Conservation (phyloP, 1,140 invertebrate genomes). For the Aphidius ervi region DNA sequence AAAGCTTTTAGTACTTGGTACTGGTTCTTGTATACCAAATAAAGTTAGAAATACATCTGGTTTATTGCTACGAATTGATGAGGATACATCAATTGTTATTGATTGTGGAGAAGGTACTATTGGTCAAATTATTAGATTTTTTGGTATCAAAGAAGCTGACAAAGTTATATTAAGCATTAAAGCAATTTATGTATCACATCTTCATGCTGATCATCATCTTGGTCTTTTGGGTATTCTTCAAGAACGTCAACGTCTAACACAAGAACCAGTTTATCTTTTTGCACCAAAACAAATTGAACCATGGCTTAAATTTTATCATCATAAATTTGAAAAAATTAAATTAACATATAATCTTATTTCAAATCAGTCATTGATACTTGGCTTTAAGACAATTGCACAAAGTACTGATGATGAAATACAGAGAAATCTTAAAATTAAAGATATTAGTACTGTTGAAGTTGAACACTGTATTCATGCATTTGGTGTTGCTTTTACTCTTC, state of each 20-base stretch:
- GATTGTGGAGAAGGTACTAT: slow-evolving; percentile 95
- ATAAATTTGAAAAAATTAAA: slow-evolving; percentile 65
- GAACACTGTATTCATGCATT: slow-evolving; percentile 80
- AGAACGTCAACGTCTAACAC: slow-evolving; percentile 55
- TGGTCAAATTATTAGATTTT: slow-evolving; percentile 80
- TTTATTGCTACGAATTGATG: slow-evolving; percentile 72
- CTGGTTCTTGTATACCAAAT: slow-evolving; percentile 88
- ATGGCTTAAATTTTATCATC: slow-evolving; percentile 73
- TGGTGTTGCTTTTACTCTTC: slow-evolving; percentile 66
- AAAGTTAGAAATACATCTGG: slow-evolving; percentile 87
- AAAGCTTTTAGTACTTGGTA: slow-evolving; percentile 85
- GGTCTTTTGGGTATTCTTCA: slow-evolving; percentile 71
- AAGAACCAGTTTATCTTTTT: slow-evolving; percentile 60
- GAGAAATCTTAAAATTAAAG: slow-evolving; percentile 46
- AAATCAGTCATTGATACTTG: slow-evolving; percentile 58
- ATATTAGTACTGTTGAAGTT: slow-evolving; percentile 68
- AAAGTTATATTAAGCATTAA: slow-evolving; percentile 66
- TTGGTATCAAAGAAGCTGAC: slow-evolving; percentile 61
- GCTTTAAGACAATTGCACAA: slow-evolving; percentile 4
- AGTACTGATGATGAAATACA: slow-evolving; percentile 25
- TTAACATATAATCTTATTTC: slow-evolving; percentile 60
- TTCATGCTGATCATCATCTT: slow-evolving; percentile 95
- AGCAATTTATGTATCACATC: slow-evolving; percentile 84
- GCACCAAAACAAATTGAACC: slow-evolving; percentile 69
- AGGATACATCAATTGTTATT: slow-evolving; percentile 68